Conservation (phyloP, 2,888 invertebrate species). For the Philaethria dido region DNA sequence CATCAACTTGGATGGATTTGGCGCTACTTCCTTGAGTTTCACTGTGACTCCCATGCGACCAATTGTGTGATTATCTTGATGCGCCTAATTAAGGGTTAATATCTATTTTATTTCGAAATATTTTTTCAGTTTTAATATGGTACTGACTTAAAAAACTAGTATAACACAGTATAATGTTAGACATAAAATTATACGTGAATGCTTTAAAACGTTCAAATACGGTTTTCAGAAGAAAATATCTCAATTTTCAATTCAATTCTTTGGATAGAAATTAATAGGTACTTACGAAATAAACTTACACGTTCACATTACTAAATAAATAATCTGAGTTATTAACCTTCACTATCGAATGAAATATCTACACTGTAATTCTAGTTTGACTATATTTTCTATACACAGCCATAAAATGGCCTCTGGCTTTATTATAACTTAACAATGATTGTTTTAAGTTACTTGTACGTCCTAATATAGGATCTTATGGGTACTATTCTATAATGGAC, state of each 20-base stretch:
- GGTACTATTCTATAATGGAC: too few relatives aligned
- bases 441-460: not conserved
- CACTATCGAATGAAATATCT: conserved; percentile 4
- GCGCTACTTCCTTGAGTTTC: too few relatives aligned
- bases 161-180: too few relatives aligned
- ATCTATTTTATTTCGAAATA: too few relatives aligned
- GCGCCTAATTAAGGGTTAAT: too few relatives aligned
- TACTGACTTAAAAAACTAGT: too few relatives aligned
- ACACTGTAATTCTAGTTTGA: conserved; percentile 2
- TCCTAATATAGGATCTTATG: too few relatives aligned
- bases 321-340: not conserved
- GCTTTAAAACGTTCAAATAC: not conserved
- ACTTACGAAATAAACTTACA: not conserved
- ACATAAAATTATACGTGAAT: too few relatives aligned
- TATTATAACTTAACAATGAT: conserved; percentile 1
- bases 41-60: too few relatives aligned
- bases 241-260: not conserved
- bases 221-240: not conserved
- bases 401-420: not conserved
- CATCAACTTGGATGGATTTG: too few relatives aligned
- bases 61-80: too few relatives aligned
- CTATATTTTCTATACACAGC: not conserved
- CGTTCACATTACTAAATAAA: not conserved
- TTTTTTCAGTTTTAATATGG: too few relatives aligned
- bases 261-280: not conserved